Evolutionary conservation across 2,113 vertebrate species (phyloP).

Genomic region (Gallinago paraguaiae): DNA sequence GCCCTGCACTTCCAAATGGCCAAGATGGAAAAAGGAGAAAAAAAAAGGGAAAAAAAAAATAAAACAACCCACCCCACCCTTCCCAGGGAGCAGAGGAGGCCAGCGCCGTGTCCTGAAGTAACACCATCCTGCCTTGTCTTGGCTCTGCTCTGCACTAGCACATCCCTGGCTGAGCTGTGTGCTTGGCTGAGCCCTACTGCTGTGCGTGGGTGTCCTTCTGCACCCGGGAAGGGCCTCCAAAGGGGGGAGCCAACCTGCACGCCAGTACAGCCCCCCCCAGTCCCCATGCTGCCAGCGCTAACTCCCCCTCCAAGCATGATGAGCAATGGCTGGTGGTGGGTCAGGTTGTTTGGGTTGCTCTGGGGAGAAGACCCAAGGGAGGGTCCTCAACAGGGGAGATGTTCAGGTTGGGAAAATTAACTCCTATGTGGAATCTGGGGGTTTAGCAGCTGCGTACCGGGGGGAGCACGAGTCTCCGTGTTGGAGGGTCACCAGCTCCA

Average conservation of each 20-base stretch:
- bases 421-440: neutral
- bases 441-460: neutral
- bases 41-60: neutral
- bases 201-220: neutral
- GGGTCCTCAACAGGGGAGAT: fast-evolving
- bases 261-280: neutral
- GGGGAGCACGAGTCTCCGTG: fast-evolving
- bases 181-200: neutral
- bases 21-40: neutral
- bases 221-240: neutral
- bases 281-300: neutral
- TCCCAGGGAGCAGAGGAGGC: neutral
- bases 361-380: neutral
- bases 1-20: neutral
- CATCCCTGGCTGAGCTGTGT: neutral
- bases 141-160: neutral
- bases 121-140: slow-evolving; percentile 5
- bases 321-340: neutral
- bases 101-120: slow-evolving; percentile 20
- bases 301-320: neutral
- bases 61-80: neutral
- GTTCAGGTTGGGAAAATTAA: neutral
- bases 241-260: neutral
- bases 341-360: neutral
- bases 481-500: neutral